Base-by-base conservation (phyloP, 2,113 vertebrate genomes). In the Rhagologus leucostigma region DNA sequence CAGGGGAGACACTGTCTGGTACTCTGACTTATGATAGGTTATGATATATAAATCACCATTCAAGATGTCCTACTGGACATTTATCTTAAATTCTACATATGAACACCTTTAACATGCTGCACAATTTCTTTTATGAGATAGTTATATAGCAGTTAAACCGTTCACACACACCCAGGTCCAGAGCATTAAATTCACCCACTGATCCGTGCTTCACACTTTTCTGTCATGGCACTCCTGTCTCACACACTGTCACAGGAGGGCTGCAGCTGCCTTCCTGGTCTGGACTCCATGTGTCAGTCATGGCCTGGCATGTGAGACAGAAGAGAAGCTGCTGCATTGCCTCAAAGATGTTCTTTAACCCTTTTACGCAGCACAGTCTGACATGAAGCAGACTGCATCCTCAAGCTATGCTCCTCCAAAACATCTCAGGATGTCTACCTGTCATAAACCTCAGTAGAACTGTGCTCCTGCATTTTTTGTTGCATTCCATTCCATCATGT, bases 311-410 rank as follows among this genome's bases (percentile, higher is more conserved):
- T 5, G 23, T 24, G 23, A 47, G 33, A 35, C 52, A 60, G 44
- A 65, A 46, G 4, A 68, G 14, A 75, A 88, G 52, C 12, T 75
- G 24, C 20, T 85, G 33, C 32, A 29, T 14, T 64, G 21, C 37
- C 37, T 30, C 4, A 26, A 13, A 42, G 23, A 3, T 52, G 5
- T 46, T 62, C 53, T 52, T 33, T 81, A 69, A 60, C 7, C 4
- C 6, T 7, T 52, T 56, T 35, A 68, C 0, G 0, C 7, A 35
- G n/a, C 12, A 9, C 22, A 29, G 10, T 71, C 33, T 62, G 10
- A 24, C 20, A 35, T 4, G 10, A 90, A 73, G 29, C 19, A 65
- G 32, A 49, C 16, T 71, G 37, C 3, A 10, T 39, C 57, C 30
- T 32, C 55, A 15, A 81, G 10, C 19, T 32, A 11, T 29, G 23